These are phyloP conservation scores for Chirona hameri DNA, from an alignment of 2,888 invertebrate genomes.

Conservation along the genomic window DNA sequence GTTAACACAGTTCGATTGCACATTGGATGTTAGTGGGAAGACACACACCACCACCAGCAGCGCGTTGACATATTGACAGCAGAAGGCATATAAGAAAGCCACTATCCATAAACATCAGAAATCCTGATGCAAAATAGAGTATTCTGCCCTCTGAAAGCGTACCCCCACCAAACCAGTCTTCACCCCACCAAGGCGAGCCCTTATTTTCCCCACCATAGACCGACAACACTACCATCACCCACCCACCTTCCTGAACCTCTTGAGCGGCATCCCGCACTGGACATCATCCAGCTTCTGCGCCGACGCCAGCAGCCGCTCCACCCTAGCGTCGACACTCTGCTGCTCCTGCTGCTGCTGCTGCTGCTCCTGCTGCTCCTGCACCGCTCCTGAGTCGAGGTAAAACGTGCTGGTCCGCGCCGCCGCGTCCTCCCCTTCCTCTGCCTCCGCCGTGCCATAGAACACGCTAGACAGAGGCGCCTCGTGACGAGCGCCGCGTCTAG, in stretches of 20 bases:
- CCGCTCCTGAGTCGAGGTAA: not conserved
- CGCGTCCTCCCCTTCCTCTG: no score
- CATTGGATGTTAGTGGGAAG: no score
- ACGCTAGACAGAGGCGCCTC: not conserved
- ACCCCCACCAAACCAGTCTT: no score
- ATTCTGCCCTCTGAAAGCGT: no score
- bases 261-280: conserved; percentile 81
- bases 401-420: not conserved
- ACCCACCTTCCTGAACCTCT: conserved; percentile 71
- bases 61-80: no score
- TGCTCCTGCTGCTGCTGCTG: not conserved
- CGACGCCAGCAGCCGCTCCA: not conserved
- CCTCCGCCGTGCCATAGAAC: not conserved
- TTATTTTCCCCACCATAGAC: no score
- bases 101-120: no score
- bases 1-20: no score
- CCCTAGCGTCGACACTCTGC: not conserved
- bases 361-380: not conserved
- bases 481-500: not conserved
- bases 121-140: no score
- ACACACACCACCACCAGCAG: no score
- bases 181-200: no score
- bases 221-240: not conserved
- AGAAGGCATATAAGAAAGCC: no score
- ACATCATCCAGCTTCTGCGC: conserved; percentile 31